Conservation (phyloP, 2,797 vertebrate genomes). For the Garrulus glandarius region DNA sequence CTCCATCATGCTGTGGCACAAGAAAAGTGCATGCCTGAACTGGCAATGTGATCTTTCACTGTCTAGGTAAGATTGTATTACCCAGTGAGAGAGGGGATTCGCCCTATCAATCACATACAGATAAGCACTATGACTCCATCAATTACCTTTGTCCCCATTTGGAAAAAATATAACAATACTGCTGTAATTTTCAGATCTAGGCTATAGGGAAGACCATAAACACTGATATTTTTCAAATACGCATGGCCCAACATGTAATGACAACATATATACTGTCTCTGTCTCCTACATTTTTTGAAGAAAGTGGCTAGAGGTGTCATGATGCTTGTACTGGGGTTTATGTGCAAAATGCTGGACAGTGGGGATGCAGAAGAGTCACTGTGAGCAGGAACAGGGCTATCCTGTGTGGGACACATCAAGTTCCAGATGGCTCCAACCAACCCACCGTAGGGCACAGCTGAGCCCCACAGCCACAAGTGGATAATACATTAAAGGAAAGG, state of each 20-base stretch:
- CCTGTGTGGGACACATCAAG: not conserved
- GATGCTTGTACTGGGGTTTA: not conserved
- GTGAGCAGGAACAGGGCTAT: not conserved
- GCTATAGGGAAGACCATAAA: not conserved
- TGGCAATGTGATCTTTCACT: not conserved
- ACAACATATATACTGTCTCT: not conserved
- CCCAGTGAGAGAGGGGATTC: not conserved
- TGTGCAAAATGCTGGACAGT: not conserved
- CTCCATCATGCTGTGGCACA: not conserved
- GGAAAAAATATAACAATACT: not conserved
- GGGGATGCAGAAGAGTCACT: not conserved
- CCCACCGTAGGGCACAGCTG: fast-evolving
- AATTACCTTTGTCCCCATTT: not conserved
- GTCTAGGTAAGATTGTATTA: not conserved
- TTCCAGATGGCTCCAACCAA: not conserved
- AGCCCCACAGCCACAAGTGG: fast-evolving
- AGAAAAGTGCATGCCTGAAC: not conserved
- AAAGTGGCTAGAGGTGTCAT: not conserved
- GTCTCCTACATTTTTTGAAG: not conserved
- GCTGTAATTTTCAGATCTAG: not conserved
- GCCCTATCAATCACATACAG: not conserved
- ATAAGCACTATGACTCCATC: not conserved
- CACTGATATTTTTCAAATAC: not conserved
- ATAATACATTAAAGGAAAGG: not conserved
- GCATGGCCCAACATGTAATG: not conserved